A percentile compares a stretch with the other conserved stretches of the same genome.
Evolutionary conservation across 2,113 vertebrate genomes (phyloP).

Genomic region (Pelmatolapia mariae): DNA sequence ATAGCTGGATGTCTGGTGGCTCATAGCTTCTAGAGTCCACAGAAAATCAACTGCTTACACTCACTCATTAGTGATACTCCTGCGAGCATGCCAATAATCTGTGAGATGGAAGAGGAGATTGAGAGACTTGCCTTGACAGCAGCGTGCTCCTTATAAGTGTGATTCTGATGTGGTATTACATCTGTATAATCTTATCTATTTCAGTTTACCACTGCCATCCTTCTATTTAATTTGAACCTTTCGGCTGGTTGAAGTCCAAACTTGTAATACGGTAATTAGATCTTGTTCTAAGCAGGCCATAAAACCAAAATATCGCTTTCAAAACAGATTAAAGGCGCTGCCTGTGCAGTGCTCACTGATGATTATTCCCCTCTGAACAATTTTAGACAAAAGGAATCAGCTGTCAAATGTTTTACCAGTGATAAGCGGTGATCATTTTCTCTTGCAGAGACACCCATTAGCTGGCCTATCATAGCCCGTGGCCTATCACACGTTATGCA

Average conservation of each 20-base stretch:
- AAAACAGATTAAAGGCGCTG: neutral
- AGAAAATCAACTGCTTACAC: slow-evolving; percentile 26
- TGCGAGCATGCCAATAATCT: neutral
- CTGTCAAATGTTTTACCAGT: neutral
- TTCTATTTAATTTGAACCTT: neutral
- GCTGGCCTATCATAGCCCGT: neutral
- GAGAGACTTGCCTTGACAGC: neutral
- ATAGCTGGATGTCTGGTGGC: neutral
- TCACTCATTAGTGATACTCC: slow-evolving; percentile 16
- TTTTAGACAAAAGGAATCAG: neutral
- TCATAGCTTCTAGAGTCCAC: neutral
- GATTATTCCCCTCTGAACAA: neutral
- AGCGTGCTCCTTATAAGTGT: neutral
- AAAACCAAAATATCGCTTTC: neutral
- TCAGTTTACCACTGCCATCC: neutral
- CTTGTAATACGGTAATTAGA: neutral
- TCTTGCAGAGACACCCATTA: neutral
- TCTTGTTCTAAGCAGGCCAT: neutral
- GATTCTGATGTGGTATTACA: neutral
- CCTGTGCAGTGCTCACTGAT: neutral
- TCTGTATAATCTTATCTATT: neutral
- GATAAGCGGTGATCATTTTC: neutral
- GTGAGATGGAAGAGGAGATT: neutral
- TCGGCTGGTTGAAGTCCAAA: neutral
- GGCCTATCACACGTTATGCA: neutral